Percentiles rank a stretch among this genome's conserved stretches.
phyloP scores from a whole-genome alignment of 2,113 vertebrate genomes.

The Callospermophilus lateralis region DNA sequence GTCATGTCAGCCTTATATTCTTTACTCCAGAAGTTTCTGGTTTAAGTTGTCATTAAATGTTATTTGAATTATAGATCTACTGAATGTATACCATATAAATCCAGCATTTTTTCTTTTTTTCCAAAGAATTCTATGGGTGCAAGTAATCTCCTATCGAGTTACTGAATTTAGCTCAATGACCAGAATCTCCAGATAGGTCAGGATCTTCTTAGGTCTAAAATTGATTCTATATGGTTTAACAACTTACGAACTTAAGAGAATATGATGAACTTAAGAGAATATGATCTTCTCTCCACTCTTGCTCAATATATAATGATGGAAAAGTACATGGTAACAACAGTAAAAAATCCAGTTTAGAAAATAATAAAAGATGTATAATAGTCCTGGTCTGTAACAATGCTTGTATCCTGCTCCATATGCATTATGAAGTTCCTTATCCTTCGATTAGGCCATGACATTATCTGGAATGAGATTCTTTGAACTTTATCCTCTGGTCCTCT shows the following conservation, averaged over 20 bases:
- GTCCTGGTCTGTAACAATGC: neutral
- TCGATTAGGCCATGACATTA: neutral
- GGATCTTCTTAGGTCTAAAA: neutral
- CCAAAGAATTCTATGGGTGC: neutral
- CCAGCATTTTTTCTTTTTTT: neutral
- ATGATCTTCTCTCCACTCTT: neutral
- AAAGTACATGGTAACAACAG: neutral
- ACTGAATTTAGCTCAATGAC: constrained; percentile 15
- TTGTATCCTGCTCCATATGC: neutral
- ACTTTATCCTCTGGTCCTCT: neutral
- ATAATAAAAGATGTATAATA: neutral
- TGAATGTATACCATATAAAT: constrained; percentile 21
- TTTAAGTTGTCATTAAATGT: constrained; percentile 9
- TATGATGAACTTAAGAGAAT: neutral
- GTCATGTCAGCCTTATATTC: neutral
- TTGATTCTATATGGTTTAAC: neutral
- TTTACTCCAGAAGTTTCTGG: neutral
- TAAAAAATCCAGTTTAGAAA: constrained; percentile 35
- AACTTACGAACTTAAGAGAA: neutral
- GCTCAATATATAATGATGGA: neutral
- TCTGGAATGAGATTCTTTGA: neutral
- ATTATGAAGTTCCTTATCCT: neutral
- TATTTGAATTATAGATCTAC: neutral
- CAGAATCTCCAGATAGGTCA: neutral
- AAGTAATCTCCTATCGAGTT: neutral